Evolutionary conservation across 2,113 vertebrate genomes (phyloP).

Genomic region (Tetrao urogallus): DNA sequence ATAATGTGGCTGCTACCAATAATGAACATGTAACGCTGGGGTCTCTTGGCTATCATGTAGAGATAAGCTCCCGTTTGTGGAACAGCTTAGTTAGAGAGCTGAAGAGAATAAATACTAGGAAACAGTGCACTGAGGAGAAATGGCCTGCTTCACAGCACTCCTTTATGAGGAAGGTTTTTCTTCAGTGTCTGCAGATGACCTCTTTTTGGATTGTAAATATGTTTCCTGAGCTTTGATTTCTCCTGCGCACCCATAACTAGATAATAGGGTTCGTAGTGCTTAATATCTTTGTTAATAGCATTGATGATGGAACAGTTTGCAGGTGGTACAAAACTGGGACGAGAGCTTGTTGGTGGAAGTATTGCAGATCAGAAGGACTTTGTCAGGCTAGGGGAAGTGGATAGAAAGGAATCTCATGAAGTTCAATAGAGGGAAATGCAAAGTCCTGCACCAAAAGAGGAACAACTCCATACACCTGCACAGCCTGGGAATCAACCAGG

Average conservation of each 20-base stretch:
- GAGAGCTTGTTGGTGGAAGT: not conserved
- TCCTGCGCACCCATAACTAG: not conserved
- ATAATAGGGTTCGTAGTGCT: not conserved
- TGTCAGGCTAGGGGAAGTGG: not conserved
- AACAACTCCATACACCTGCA: not conserved
- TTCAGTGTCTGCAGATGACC: not conserved
- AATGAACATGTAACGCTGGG: not conserved
- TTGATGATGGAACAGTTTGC: not conserved
- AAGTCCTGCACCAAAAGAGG: not conserved
- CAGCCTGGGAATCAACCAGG: not conserved
- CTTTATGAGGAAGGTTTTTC: not conserved
- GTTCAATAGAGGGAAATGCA: not conserved
- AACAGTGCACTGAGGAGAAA: accelerated
- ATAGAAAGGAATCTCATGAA: not conserved
- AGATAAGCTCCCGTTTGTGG: not conserved
- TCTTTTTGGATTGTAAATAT: not conserved
- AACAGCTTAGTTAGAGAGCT: not conserved
- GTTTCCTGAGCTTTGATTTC: not conserved
- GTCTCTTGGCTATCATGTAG: not conserved
- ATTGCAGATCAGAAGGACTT: not conserved
- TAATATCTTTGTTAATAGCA: not conserved
- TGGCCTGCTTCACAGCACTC: not conserved
- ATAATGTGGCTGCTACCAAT: not conserved
- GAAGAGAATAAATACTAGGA: not conserved
- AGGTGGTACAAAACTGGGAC: not conserved